Evolutionary conservation across 1,140 invertebrate genomes (phyloP), one percentile per base, ranked within the genome.

Genomic region (Cecropterus lyciades): DNA sequence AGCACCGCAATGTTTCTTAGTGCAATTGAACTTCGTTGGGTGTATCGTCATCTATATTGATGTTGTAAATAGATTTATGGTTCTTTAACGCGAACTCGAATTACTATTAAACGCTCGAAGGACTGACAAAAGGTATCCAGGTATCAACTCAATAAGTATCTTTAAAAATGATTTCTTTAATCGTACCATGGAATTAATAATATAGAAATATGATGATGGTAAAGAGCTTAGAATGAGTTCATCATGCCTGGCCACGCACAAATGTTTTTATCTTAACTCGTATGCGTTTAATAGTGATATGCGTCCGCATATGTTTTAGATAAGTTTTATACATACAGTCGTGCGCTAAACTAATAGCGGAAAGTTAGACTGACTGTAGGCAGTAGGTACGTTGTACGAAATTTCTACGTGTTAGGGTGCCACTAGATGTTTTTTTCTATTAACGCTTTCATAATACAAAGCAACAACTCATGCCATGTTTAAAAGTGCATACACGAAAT

Each of bases 51-150:
- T 63, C 60, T 63, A 52, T 17, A 40, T 63, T 52, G 60, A 42
- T 63, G 37, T 51, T 63, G 60, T 40, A 51, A 63, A 63, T 49
- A 40, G 30, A 40, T 51, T 52, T 13, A 51, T 63, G 37, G 48
- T 11, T 63, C 48, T 51, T 16, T 51, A 42, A 24, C 16, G 10
- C 37, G 37, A n/a, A 11, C n/a, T 0, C 37, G 10, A 9, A n/a
- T 40, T n/a, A n/a, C 37, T 40, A 13, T 40, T 5, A 40, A n/a
- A 40, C 37, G 37, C 37, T n/a, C 5, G n/a, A 11, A n/a, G 10
- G n/a, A n/a, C n/a, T n/a, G 3, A 40, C 5, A n/a, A 33, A 8
- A 33, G 10, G n/a, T n/a, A n/a, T n/a, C n/a, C n/a, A 33, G 9
- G 9, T 24, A 24, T 3, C 30, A 33, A 33, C 30, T 33, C 30